A percentile compares a stretch with the other conserved stretches of the same genome.
phyloP scores from a whole-genome alignment of 2,888 invertebrate genomes.

The Diarsia brunnea region DNA sequence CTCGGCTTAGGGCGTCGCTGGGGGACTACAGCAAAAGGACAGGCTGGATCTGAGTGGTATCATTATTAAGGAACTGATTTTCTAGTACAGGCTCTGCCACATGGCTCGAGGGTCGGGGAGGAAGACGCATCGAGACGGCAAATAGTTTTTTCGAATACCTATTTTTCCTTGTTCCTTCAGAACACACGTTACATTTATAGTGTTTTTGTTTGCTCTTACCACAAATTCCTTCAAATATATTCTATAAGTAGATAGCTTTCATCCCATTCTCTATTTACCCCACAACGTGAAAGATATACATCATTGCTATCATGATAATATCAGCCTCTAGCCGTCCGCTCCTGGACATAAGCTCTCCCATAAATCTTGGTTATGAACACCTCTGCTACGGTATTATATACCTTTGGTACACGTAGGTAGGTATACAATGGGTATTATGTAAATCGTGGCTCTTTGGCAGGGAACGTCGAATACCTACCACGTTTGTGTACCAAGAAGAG shows the following conservation, averaged over 20 bases:
- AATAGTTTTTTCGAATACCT: no score
- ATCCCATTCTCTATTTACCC: background rate
- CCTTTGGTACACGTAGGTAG: background rate
- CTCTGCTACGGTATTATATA: constrained; percentile 3
- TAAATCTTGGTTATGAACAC: constrained; percentile 49
- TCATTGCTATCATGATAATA: constrained; percentile 32
- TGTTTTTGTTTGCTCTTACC: background rate
- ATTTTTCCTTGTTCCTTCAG: no score
- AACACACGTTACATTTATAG: no score
- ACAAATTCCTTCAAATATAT: background rate
- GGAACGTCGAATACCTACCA: background rate
- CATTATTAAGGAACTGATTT: no score
- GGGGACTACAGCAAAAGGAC: no score
- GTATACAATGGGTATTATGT: constrained; percentile 16
- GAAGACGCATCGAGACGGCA: no score
- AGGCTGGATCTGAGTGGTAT: no score
- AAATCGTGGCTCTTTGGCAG: constrained; percentile 3
- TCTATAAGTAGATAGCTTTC: background rate
- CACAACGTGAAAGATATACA: constrained; percentile 23
- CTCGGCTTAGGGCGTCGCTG: no score
- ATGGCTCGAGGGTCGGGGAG: no score
- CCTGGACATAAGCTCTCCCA: constrained; percentile 45
- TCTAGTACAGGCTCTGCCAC: no score
- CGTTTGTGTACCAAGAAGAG: background rate
- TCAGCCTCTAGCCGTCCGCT: constrained; percentile 21